Conservation (phyloP, 2,888 invertebrate genomes). For the Capitulum mitella region DNA sequence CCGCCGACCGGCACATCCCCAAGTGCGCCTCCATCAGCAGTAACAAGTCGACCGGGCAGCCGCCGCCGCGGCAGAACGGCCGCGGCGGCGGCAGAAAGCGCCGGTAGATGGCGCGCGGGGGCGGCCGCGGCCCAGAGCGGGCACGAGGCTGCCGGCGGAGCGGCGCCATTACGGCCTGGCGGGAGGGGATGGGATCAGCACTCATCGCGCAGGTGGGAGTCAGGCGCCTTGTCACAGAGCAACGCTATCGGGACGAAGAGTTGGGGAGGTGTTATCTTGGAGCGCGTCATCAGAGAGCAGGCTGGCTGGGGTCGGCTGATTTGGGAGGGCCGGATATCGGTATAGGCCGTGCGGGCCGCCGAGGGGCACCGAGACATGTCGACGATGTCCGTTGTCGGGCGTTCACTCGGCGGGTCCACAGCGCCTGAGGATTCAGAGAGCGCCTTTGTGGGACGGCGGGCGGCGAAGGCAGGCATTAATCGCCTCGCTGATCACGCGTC, state of each 20-base stretch:
- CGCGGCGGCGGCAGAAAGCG: background rate
- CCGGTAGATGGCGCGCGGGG: background rate
- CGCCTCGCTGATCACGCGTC: too few relatives aligned
- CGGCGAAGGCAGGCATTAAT: too few relatives aligned
- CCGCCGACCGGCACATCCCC: slow-evolving; percentile 86
- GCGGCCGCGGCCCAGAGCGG: background rate
- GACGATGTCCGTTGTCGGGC: too few relatives aligned
- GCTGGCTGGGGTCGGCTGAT: too few relatives aligned
- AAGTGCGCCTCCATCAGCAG: slow-evolving; percentile 75
- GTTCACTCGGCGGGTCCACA: too few relatives aligned
- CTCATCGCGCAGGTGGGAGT: background rate
- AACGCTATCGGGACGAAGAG: background rate
- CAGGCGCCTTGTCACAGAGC: background rate
- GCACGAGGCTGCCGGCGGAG: background rate
- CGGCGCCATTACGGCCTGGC: background rate
- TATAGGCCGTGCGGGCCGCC: too few relatives aligned
- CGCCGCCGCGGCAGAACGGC: background rate
- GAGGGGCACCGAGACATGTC: too few relatives aligned
- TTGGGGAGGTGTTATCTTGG: background rate
- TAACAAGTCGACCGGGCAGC: slow-evolving; percentile 52
- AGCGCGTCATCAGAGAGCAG: background rate
- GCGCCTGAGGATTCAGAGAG: too few relatives aligned
- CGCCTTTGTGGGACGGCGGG: too few relatives aligned
- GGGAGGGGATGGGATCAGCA: background rate
- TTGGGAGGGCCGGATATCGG: too few relatives aligned